phyloP scores from a whole-genome alignment of 2,888 invertebrate genomes.

The Hoplodrina ambigua region DNA sequence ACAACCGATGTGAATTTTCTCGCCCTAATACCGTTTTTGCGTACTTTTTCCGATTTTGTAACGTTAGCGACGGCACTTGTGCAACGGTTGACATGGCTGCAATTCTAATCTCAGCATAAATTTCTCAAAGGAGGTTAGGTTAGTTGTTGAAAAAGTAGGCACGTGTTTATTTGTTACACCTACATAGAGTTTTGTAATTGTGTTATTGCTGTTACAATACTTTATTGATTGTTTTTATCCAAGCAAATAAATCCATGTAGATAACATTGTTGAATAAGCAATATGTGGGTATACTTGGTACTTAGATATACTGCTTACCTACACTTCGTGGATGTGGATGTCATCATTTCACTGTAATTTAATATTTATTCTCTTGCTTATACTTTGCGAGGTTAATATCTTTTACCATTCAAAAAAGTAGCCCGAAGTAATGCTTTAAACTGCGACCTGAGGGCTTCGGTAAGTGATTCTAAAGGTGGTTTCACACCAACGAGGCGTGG shows the following conservation, averaged over 20 bases:
- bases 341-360: background rate
- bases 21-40: constrained; percentile 88
- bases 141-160: constrained; percentile 49
- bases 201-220: constrained; percentile 21
- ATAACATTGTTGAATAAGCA: background rate
- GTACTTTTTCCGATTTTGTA: constrained; percentile 83
- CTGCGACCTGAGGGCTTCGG: no score
- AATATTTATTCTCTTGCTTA: background rate
- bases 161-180: constrained; percentile 49
- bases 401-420: constrained; percentile 6
- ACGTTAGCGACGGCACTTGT: constrained; percentile 77
- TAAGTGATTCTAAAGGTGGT: no score
- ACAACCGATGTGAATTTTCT: constrained; percentile 88
- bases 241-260: constrained; percentile 3
- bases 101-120: constrained; percentile 66
- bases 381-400: background rate
- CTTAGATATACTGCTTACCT: background rate
- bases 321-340: background rate
- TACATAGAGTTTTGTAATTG: constrained; percentile 44
- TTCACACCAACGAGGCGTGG: no score
- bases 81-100: constrained; percentile 76
- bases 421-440: background rate
- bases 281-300: background rate
- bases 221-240: constrained; percentile 5
- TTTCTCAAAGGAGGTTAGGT: constrained; percentile 58